A percentile compares a stretch with the other conserved stretches of the same genome.
Conservation (phyloP, 2,113 vertebrate species). For the Microtus pennsylvanicus region DNA sequence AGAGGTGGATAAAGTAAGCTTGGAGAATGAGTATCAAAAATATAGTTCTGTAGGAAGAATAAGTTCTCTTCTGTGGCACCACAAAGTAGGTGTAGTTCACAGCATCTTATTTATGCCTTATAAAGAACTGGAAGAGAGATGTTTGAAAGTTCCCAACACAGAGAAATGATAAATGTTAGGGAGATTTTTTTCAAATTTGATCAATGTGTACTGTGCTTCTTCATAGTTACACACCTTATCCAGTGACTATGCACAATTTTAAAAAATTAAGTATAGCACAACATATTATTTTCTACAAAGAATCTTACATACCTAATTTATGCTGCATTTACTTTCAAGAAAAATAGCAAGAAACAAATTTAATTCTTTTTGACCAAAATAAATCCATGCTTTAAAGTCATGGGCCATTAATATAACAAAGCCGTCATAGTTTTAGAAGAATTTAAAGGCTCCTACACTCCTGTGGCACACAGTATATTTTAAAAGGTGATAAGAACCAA, state of each 20-base stretch:
- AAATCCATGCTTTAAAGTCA: background rate
- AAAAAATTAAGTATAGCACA: background rate
- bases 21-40: background rate
- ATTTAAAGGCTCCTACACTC: background rate
- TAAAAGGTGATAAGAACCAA: background rate
- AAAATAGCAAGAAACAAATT: background rate
- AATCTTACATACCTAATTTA: background rate
- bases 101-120: background rate
- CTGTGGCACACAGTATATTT: background rate
- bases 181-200: background rate
- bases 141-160: background rate
- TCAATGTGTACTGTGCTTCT: background rate
- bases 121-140: background rate
- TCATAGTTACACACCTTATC: background rate
- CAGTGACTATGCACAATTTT: background rate
- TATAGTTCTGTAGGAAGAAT: background rate
- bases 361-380: background rate
- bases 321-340: background rate
- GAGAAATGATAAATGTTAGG: background rate
- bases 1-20: background rate
- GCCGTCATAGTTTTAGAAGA: constrained; percentile 14
- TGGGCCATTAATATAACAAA: background rate
- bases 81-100: background rate
- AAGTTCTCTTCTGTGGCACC: background rate
- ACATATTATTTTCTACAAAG: background rate